phyloP scores from a whole-genome alignment of 2,888 invertebrate genomes.

The Sarcophaga subvicina region DNA sequence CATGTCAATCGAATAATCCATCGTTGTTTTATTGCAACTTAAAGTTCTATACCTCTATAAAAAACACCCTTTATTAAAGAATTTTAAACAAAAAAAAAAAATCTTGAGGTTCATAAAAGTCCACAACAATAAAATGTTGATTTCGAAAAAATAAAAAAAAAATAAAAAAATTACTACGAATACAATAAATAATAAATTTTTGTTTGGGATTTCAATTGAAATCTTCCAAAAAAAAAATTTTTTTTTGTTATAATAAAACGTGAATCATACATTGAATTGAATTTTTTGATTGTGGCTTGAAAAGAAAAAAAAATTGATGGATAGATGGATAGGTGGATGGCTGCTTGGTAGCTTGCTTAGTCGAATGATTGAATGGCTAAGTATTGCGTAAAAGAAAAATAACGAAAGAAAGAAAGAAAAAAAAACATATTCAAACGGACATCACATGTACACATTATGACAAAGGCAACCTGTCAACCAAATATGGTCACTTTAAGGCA shows the following conservation, averaged over 20 bases:
- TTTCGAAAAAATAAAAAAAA: conserved; percentile 4
- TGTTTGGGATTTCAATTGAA: conserved; percentile 35
- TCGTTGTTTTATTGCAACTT: too few relatives aligned
- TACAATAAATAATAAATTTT: conserved; percentile 57
- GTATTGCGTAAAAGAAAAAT: conserved; percentile 50
- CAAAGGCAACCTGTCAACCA: conserved; percentile 68
- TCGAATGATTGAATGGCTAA: conserved; percentile 24
- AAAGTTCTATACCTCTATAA: too few relatives aligned
- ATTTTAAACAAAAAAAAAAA: neutral
- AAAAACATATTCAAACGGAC: conserved; percentile 40
- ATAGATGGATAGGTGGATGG: conserved; percentile 38
- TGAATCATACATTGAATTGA: conserved; percentile 55
- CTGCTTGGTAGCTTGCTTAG: conserved; percentile 2
- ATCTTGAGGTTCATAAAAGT: conserved; percentile 63
- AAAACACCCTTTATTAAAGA: neutral
- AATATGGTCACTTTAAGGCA: conserved; percentile 66
- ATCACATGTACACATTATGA: conserved; percentile 59
- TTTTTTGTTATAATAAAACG: conserved; percentile 15
- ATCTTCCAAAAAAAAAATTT: conserved; percentile 37
- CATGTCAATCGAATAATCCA: too few relatives aligned
- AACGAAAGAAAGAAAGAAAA: conserved; percentile 13
- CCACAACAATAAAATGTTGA: conserved; percentile 65
- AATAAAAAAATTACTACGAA: conserved; percentile 29
- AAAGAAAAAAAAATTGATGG: conserved; percentile 16
- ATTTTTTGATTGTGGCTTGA: conserved; percentile 10